Evolutionary conservation across 2,888 invertebrate genomes (phyloP), one percentile per base, ranked within the genome.

Genomic region (Thera britannica): DNA sequence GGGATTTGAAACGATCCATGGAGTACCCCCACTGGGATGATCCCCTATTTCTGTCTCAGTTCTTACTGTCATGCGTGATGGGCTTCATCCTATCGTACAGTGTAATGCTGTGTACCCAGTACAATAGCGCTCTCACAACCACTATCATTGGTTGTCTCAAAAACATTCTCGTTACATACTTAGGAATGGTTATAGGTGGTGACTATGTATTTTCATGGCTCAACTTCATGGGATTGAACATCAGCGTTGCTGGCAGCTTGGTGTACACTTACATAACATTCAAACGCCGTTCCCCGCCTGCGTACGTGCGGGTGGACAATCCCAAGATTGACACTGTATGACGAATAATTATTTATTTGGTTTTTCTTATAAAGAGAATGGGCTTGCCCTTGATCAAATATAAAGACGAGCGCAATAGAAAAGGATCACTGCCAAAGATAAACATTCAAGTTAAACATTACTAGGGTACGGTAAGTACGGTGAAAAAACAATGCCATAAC

Each of bases 61-160:
- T 99, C 88, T 76, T 96, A 0, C 87, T 98, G 78, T 99, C 99
- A 0, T 99, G 99, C 90, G 92, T 98, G 9, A 98, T 99, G 98
- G 99, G 99, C 0, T 99, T 99, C 88, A 94, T 99, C 58, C 94
- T 99, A 61, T 98, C 98, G 56, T 99, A 99, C 87, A 98, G 98
- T 85, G 97, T 98, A 11, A 97, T 99, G 81, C 88, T 99, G 54
- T 99, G 99, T 90, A 99, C 99, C 0, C 96, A 97, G 80, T 96
- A 97, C 88, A 99, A 99, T 90, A 99, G 99, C 67, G 99, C 99
- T n/a, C 94, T 99, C 58, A 99, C 99, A 0, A 99, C 99, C 0
- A 99, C 99, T 4, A 99, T 99, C 70, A 98, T 99, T 75, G 99
- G 99, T 4, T 99, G 99, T 83, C 94, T 99, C 65, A 99, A 99